These are phyloP conservation scores for Hylaea fasciaria DNA, from an alignment of 2,888 invertebrate genomes.

Conservation along the genomic window DNA sequence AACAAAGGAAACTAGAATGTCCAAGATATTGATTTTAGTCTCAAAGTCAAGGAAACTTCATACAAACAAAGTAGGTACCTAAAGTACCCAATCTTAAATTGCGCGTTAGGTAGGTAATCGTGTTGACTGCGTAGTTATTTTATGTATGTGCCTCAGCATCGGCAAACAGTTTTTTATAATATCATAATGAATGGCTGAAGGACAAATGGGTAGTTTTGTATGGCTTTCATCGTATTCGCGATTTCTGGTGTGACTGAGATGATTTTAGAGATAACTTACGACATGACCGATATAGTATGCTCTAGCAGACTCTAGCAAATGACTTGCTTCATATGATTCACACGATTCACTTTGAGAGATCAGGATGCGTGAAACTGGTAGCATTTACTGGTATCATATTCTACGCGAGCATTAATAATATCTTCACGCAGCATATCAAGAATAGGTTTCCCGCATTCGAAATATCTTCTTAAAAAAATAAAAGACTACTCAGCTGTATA, in stretches of 20 bases:
- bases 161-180: conserved; percentile 55
- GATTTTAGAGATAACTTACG: background rate
- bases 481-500: too few relatives aligned
- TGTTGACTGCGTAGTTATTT: conserved; percentile 49
- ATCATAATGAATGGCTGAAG: conserved; percentile 44
- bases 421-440: too few relatives aligned
- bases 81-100: conserved; percentile 33
- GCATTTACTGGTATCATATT: too few relatives aligned
- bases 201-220: conserved; percentile 47
- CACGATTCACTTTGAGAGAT: too few relatives aligned
- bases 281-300: background rate
- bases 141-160: conserved; percentile 41
- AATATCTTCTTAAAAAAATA: too few relatives aligned
- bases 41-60: background rate
- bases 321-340: too few relatives aligned
- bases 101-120: conserved; percentile 47
- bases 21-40: background rate
- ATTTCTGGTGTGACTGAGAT: conserved; percentile 1
- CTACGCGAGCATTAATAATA: too few relatives aligned
- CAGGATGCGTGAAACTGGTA: too few relatives aligned
- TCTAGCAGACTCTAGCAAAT: too few relatives aligned
- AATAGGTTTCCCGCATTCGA: too few relatives aligned
- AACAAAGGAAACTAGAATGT: background rate
- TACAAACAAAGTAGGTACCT: background rate
- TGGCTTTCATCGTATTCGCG: conserved; percentile 31